Base-by-base conservation (phyloP, 53 echinoderm and acorn worm genomes). In the Paracentrotus lividus region DNA sequence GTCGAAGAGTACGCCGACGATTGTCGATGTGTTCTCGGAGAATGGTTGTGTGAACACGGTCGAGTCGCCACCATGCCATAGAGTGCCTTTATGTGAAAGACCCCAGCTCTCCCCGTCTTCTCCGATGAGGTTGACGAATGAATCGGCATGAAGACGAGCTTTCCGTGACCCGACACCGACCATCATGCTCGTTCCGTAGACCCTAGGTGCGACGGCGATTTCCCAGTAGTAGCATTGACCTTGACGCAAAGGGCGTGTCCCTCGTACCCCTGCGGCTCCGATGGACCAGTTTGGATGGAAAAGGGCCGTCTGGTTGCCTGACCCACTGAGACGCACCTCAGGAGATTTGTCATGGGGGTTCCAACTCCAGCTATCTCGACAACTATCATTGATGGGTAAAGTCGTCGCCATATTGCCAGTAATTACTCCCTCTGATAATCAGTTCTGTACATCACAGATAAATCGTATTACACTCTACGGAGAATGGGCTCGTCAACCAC, bases 221-320 rank as follows among this genome's bases (percentile, higher is more conserved):
- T 98, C 99, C 97, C 99, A 97, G 93, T 97, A 97, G 38, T 94
- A 96, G 59, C 94, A 85, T 1, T 93, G 88, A n/a, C 95, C 96
- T 69, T 86, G 77, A 21, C 90, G 77, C 47, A 98, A 94, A 85
- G 93, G 94, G 58, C 95, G 90, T 59, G 95, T 95, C 34, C 99
- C 99, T 16, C 99, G 91, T 3, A 96, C 96, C 42, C 95, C 99
- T 1, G 99, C 99, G 3, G 99, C 96, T 18, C 97, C 99, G 85
- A 97, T 96, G 26, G 99, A 98, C 99, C 99, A 98, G 85, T 95
- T 95, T 9, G 99, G 99, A 68, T 98, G 99, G 88, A 98, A 98
- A 34, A 95, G 84, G 8, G 95, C 96, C 45, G 94, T 94, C 85
- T 95, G 94, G 93, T 95, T 95, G 20, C 86, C 38, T 9, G 36